These are phyloP conservation scores for Gadus chalcogrammus DNA, from an alignment of 2,113 vertebrate species.

Conservation along the genomic window DNA sequence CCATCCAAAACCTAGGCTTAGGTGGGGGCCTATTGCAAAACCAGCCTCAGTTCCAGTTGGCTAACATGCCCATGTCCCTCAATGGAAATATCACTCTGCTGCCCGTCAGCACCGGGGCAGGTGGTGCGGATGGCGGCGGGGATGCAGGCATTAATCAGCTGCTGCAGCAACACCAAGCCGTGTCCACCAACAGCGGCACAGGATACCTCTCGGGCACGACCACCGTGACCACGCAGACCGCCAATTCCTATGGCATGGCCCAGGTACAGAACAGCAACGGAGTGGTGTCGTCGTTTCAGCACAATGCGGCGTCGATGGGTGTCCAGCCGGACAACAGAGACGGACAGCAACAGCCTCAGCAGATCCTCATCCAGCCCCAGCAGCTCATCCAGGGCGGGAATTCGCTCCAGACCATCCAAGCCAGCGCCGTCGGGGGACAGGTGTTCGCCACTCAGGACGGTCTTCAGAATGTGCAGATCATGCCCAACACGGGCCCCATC, in stretches of 20 bases:
- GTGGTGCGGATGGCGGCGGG: slow-evolving; percentile 52
- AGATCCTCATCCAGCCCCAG: slow-evolving; percentile 80
- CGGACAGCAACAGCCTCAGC: slow-evolving; percentile 72
- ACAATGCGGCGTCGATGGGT: slow-evolving; percentile 55
- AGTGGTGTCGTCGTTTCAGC: slow-evolving; percentile 56
- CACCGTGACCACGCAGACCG: slow-evolving; percentile 80
- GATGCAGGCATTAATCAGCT: slow-evolving; percentile 53
- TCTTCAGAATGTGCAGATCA: slow-evolving; percentile 92
- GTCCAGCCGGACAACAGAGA: slow-evolving; percentile 70
- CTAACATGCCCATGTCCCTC: slow-evolving; percentile 89
- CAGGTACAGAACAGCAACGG: slow-evolving; percentile 61
- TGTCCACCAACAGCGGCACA: slow-evolving; percentile 41
- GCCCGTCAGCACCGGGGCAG: slow-evolving; percentile 79
- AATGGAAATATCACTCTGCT: slow-evolving; percentile 95
- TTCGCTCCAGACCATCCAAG: slow-evolving; percentile 83
- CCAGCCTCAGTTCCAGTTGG: slow-evolving; percentile 85
- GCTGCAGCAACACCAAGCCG: slow-evolving; percentile 57
- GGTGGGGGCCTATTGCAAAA: slow-evolving; percentile 83
- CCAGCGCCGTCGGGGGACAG: slow-evolving; percentile 78
- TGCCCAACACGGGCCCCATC: slow-evolving; percentile 88
- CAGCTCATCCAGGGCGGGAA: slow-evolving; percentile 84
- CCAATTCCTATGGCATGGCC: slow-evolving; percentile 64
- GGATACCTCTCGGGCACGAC: slow-evolving; percentile 64
- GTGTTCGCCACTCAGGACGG: slow-evolving; percentile 88
- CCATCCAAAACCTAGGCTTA: slow-evolving; percentile 87